Percentiles rank a stretch among this genome's conserved stretches.
Conservation (phyloP, 2,888 invertebrate genomes). For the Tachystola acroxantha region DNA sequence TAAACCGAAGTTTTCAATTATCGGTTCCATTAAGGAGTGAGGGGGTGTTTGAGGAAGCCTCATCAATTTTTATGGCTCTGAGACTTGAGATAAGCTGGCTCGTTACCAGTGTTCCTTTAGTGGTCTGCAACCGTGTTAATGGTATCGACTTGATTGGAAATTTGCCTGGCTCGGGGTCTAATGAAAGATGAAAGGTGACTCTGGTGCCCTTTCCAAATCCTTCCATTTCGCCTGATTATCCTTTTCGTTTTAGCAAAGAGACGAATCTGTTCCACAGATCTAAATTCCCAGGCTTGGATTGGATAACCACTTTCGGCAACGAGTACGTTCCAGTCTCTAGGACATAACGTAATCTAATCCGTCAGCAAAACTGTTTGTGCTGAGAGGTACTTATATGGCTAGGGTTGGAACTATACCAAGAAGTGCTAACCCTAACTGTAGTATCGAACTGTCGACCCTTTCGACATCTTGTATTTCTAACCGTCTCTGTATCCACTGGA, state of each 20-base stretch:
- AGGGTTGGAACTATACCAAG: no score
- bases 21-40: constrained; percentile 49
- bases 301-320: no score
- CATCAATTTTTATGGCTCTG: constrained; percentile 52
- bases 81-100: constrained; percentile 40
- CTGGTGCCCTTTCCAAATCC: neutral
- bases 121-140: constrained; percentile 14
- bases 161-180: constrained; percentile 2
- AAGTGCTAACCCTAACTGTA: no score
- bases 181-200: constrained; percentile 1
- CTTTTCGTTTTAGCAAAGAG: neutral
- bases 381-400: no score
- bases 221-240: neutral
- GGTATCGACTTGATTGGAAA: constrained; percentile 12
- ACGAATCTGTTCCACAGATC: neutral
- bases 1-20: constrained; percentile 66
- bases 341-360: no score
- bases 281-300: no score
- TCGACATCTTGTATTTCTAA: no score
- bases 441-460: no score
- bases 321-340: no score
- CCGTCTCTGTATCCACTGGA: no score
- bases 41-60: constrained; percentile 36
- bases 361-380: no score
- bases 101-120: constrained; percentile 44